phyloP scores from a whole-genome alignment of 2,888 invertebrate genomes.

The Loripinus fragilis region DNA sequence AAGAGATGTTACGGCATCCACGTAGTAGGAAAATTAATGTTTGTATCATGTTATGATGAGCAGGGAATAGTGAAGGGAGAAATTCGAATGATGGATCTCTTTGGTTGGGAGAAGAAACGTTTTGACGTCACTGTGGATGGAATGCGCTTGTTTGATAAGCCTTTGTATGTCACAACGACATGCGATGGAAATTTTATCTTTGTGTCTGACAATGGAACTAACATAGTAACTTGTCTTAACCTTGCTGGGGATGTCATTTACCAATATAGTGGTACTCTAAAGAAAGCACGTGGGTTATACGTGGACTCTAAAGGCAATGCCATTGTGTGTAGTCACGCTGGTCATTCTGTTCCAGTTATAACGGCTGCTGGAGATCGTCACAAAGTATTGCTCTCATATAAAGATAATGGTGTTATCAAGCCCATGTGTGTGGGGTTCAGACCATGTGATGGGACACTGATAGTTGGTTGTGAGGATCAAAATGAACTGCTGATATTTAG shows the following conservation, averaged over 20 bases:
- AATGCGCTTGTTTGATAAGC: neutral
- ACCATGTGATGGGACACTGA: conserved; percentile 1
- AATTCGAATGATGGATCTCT: neutral
- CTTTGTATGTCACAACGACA: neutral
- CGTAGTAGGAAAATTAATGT: neutral
- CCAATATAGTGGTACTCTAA: neutral
- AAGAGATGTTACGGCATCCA: neutral
- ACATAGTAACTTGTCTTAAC: neutral
- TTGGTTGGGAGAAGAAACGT: neutral
- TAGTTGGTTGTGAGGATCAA: neutral
- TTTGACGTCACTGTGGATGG: neutral
- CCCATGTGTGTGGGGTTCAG: neutral
- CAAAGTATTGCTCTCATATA: neutral
- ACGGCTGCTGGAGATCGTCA: neutral
- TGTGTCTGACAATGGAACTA: neutral
- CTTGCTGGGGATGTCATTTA: neutral
- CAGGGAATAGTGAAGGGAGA: neutral
- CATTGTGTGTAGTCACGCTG: neutral
- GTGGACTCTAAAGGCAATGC: neutral
- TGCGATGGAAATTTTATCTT: conserved; percentile 1
- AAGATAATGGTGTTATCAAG: neutral
- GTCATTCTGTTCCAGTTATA: neutral
- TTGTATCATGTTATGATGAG: neutral
- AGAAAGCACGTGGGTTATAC: neutral
- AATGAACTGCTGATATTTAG: neutral